These are phyloP conservation scores for Pachydiplax longipennis DNA, from an alignment of 2,888 invertebrate species.

Conservation along the genomic window DNA sequence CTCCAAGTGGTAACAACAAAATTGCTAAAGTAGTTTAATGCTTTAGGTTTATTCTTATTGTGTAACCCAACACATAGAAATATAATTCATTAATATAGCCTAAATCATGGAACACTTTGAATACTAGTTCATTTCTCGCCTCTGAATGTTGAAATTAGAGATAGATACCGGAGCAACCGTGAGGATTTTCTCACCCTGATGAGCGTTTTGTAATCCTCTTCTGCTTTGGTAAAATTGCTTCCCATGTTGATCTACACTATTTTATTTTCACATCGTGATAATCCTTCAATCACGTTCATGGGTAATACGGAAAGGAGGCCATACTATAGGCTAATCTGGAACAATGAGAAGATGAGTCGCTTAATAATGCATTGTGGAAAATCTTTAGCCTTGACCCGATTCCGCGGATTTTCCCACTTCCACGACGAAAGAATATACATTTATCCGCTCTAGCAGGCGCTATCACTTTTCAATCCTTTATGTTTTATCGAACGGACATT, in stretches of 20 bases:
- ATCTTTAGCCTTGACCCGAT: neutral
- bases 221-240: neutral
- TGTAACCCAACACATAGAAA: too few relatives aligned
- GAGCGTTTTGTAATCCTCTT: neutral
- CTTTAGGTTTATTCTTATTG: too few relatives aligned
- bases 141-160: too few relatives aligned
- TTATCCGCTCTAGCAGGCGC: neutral
- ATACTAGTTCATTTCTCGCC: too few relatives aligned
- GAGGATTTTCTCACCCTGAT: too few relatives aligned
- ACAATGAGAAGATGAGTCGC: neutral
- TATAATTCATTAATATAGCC: too few relatives aligned
- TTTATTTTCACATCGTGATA: neutral
- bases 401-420: neutral
- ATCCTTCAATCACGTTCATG: neutral
- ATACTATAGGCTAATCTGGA: neutral
- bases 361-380: neutral
- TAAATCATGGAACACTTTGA: too few relatives aligned
- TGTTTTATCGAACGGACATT: neutral
- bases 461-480: neutral
- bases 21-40: too few relatives aligned
- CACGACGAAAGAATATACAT: neutral
- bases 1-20: too few relatives aligned
- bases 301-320: neutral
- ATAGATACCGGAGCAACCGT: too few relatives aligned
- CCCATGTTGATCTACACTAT: neutral